phyloP scores from a whole-genome alignment of 2,797 vertebrate species.

The Notolepis coatsorum region DNA sequence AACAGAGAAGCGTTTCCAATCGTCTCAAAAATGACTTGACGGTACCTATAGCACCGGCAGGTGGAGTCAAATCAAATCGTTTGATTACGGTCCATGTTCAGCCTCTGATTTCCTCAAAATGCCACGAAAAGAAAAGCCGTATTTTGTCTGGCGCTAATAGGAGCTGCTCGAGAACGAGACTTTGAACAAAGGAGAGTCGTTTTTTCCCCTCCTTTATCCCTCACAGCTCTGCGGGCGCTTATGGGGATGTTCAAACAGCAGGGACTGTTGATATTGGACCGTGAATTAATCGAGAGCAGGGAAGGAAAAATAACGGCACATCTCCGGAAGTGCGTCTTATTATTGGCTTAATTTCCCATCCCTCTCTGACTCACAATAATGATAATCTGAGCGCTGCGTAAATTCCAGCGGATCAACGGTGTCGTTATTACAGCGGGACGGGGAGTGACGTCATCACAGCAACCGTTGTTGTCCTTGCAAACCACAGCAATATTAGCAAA shows the following conservation, averaged over 20 bases:
- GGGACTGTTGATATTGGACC: too few relatives aligned
- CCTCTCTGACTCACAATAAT: not conserved
- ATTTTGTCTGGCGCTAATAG: too few relatives aligned
- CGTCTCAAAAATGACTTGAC: not conserved
- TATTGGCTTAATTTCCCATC: not conserved
- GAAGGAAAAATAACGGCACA: not conserved
- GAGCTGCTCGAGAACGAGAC: too few relatives aligned
- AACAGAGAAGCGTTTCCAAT: not conserved
- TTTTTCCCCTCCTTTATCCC: not conserved
- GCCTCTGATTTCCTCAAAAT: too few relatives aligned
- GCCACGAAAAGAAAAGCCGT: too few relatives aligned
- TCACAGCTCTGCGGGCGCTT: too few relatives aligned
- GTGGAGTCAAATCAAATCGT: not conserved
- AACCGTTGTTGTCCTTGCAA: conserved; percentile 36
- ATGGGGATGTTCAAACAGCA: too few relatives aligned
- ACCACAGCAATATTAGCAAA: conserved; percentile 38
- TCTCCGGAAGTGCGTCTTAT: not conserved
- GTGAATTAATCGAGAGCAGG: too few relatives aligned
- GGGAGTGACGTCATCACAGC: conserved; percentile 40
- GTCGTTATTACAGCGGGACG: conserved; percentile 53
- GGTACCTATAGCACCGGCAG: not conserved
- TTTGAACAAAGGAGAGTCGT: too few relatives aligned
- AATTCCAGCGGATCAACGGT: not conserved
- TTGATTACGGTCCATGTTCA: too few relatives aligned
- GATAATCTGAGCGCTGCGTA: not conserved